Percentiles rank a stretch among this genome's conserved stretches.
These are phyloP conservation scores for Pollimyrus isidori DNA, from an alignment of 2,113 vertebrate genomes.

Conservation along the genomic window DNA sequence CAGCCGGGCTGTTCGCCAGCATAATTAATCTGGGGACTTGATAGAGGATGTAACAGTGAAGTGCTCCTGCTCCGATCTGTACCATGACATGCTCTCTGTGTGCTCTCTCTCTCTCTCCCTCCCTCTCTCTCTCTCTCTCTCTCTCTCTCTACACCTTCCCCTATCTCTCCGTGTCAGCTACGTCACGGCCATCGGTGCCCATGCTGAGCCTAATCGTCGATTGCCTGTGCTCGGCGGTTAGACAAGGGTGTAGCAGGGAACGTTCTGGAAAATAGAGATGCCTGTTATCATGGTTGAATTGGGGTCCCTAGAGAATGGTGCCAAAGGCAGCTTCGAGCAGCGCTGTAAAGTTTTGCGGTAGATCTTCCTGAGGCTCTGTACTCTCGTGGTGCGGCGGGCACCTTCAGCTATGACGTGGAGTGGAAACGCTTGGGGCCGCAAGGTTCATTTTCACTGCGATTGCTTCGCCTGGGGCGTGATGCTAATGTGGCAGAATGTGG, in stretches of 20 bases:
- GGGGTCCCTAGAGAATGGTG: background rate
- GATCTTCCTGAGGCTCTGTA: background rate
- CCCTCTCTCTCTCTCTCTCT: constrained; percentile 1
- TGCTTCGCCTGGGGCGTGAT: background rate
- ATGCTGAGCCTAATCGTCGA: background rate
- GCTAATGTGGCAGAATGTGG: background rate
- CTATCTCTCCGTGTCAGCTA: background rate
- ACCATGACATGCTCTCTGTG: background rate
- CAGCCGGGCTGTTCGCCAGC: constrained; percentile 23
- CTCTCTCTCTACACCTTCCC: constrained; percentile 29
- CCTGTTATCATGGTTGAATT: background rate
- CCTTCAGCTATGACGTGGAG: background rate
- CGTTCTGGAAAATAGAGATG: background rate
- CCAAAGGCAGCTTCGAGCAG: background rate
- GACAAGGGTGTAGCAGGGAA: background rate
- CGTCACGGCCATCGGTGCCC: background rate
- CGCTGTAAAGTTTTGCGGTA: background rate
- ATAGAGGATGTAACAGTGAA: constrained; percentile 21
- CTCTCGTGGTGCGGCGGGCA: background rate
- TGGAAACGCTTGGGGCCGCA: background rate
- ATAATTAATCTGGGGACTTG: constrained; percentile 36
- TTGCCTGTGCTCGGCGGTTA: background rate
- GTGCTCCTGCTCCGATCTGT: background rate
- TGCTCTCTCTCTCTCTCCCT: background rate
- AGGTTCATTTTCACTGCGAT: background rate